Base-by-base conservation (phyloP, 1,140 invertebrate species). In the Micrasema minimum region DNA sequence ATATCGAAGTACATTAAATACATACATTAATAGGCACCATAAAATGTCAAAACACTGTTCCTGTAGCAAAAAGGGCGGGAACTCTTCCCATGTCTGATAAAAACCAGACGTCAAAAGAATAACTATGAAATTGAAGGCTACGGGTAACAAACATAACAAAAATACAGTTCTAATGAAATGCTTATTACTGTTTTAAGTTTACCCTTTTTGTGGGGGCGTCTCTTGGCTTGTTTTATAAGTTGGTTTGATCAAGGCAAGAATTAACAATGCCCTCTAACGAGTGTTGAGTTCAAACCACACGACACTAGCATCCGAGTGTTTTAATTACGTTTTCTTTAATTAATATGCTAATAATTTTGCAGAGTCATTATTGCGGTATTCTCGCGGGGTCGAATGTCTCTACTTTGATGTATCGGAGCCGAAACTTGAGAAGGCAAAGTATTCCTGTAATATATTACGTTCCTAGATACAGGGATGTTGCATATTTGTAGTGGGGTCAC, bases 341-440 rank as follows among this genome's bases (percentile, higher is more conserved):
- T 82, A 83, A 83, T 83, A 83, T 83, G 82, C 82, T 83, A 83
- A 83, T 83, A 81, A 83, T 83, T 83, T 81, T 81, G 82, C 82
- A 83, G 82, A 82, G 80, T 83, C 82, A 83, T 83, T 81, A 83
- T 83, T 80, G 79, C 76, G 77, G 80, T 80, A 81, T 81, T 83
- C 81, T 82, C 80, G 79, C 78, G 81, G 78, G 77, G 78, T 78
- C 77, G 77, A 79, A 79, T 82, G 82, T 82, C 80, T 59, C 37
- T 41, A 79, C 82, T 83, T 83, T 83, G 82, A 83, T 82, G 79
- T 81, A 74, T 77, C 75, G 72, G 69, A 68, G 69, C 69, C 69
- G 73, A 75, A 75, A 75, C 71, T 69, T 61, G 73, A 75, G 72
- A 68, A 65, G 64, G 26, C 6, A 37, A 37, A 55, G 55, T 59